Evolutionary conservation across 2,888 invertebrate genomes (phyloP), one percentile per base, ranked within the genome.

Genomic region (Phengaris alcon): DNA sequence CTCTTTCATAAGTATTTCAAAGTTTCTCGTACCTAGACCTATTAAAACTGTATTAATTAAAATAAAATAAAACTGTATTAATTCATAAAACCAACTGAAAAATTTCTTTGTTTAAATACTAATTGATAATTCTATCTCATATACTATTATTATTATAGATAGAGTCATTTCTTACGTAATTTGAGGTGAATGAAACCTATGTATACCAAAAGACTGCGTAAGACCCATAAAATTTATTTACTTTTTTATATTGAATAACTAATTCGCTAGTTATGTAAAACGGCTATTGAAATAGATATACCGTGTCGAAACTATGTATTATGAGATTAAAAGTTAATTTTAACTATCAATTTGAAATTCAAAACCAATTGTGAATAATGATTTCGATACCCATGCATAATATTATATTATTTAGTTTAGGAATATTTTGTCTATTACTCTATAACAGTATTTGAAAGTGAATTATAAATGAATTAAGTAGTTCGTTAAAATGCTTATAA

Each of bases 141-240:
- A 35, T 35, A 35, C 35, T 12, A 52, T 12, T 12, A 12, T 52
- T 35, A 15, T 6, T 64, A 10, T 64, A n/a, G 35, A 64, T 64
- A 64, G n/a, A 51, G 48, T 22, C 51, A 70, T 69, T n/a, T 70
- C 51, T 69, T 69, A 22, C 51, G 12, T 70, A 10, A 70, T 51
- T 64, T 6, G 51, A 10, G 70, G 70, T 70, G 70, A 70, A 70
- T 70, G 70, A 70, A 70, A 64, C 35, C 64, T 70, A 70, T 70
- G 51, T 70, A 22, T 7, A 22, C 70, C 22, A 70, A 22, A 48
- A 70, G n/a, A 6, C 15, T 6, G 51, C 70, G 70, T 70, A 51
- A 70, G 15, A 70, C 70, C 22, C 5, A 70, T 69, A n/a, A 9
- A 70, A 64, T 35, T 48, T 48, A 70, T 15, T 10, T 48, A n/a